These are phyloP conservation scores for Scaptomyza reducta DNA, from an alignment of 2,888 invertebrate species.

Conservation along the genomic window DNA sequence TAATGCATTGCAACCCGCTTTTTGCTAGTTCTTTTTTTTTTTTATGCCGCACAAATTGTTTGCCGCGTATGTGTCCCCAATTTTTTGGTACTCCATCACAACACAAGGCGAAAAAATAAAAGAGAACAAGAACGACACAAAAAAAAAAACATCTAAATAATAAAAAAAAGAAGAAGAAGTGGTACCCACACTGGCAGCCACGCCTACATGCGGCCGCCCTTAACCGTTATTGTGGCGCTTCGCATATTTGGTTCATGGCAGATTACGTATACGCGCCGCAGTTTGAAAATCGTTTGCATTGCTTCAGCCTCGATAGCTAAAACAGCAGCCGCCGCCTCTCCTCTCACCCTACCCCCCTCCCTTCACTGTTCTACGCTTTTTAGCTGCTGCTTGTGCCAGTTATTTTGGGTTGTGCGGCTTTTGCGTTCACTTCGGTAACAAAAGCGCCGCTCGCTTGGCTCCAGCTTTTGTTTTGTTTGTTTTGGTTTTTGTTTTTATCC, in stretches of 20 bases:
- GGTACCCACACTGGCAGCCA: constrained; percentile 5
- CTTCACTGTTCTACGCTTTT: constrained; percentile 1
- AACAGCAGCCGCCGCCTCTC: constrained; percentile 1
- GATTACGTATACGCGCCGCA: constrained; percentile 76
- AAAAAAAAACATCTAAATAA: not conserved
- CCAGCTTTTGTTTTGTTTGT: constrained; percentile 44
- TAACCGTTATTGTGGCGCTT: constrained; percentile 50
- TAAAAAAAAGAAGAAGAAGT: not conserved
- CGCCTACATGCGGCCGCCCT: constrained; percentile 25
- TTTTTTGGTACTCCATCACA: constrained; percentile 55
- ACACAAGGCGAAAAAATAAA: constrained; percentile 1
- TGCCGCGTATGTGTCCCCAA: constrained; percentile 70
- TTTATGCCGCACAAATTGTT: constrained; percentile 64
- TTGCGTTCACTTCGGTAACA: constrained; percentile 67
- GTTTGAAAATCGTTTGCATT: constrained; percentile 75
- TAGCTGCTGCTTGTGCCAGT: constrained; percentile 62
- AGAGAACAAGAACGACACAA: not conserved
- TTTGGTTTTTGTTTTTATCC: constrained; percentile 28
- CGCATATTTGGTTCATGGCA: constrained; percentile 76
- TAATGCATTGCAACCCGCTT: not conserved
- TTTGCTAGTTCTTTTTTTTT: not conserved
- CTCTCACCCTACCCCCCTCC: not conserved
- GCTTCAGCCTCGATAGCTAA: constrained; percentile 40
- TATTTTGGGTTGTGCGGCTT: constrained; percentile 66
- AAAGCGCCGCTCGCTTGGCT: constrained; percentile 61